Base-by-base conservation (phyloP, 1,140 invertebrate species). In the Anadara kagoshimensis region DNA sequence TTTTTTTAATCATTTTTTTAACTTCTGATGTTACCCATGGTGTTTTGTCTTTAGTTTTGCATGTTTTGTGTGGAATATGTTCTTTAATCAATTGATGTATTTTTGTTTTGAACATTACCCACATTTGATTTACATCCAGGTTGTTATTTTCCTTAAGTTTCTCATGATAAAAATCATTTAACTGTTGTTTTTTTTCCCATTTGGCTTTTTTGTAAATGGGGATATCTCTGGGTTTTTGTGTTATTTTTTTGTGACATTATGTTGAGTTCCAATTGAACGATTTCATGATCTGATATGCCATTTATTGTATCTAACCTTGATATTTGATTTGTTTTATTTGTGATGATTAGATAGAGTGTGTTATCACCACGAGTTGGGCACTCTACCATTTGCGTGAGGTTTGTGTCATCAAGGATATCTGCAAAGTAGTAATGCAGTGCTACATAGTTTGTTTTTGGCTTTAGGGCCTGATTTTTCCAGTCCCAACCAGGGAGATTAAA, bases 401-500 rank as follows among this genome's bases (percentile, higher is more conserved):
- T 62, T 18, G 29, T 56, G 24, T 72, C 70, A 47, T 73, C 64
- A 26, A 53, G 22, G 10, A 45, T 67, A 20, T 67, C 49, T 10
- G 18, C 44, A 59, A 61, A 72, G 5, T 41, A 20, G 43, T 73
- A 51, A 44, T 73, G 70, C 1, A 56, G n/a, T n/a, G n/a, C n/a
- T n/a, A n/a, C n/a, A n/a, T n/a, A n/a, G n/a, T n/a, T n/a, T n/a
- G 24, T 64, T 64, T 65, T 56, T 45, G 62, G 62, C 57, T 72
- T 76, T 10, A 76, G 64, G 1, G 26, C 36, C 36, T 62, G 67
- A 44, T 22, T 76, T 36, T 65, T 76, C 69, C 62, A 76, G 26
- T 66, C 66, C 73, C 57, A 65, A 14, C 29, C 51, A 18, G 74
- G 74, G 36, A 66, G 56, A 44, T 45, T 73, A 47, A 66, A 73